phyloP scores from a whole-genome alignment of 2,113 vertebrate genomes.

The Numenius arquata region DNA sequence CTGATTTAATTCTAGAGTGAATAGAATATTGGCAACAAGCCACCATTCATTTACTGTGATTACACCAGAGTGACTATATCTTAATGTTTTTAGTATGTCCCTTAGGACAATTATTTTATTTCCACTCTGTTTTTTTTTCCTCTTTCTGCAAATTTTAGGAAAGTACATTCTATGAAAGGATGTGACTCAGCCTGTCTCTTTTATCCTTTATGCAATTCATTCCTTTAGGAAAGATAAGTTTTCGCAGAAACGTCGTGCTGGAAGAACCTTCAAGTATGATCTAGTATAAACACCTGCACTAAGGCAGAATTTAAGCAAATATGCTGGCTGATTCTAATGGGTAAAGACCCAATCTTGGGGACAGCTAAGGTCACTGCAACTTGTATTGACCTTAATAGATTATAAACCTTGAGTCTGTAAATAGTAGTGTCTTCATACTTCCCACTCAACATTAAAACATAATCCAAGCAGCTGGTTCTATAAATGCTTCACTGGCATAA shows the following conservation, averaged over 20 bases:
- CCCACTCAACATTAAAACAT: neutral
- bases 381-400: neutral
- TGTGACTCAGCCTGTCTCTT: neutral
- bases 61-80: neutral
- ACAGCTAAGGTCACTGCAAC: neutral
- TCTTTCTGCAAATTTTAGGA: neutral
- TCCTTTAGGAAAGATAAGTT: neutral
- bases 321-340: neutral
- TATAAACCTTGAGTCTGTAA: neutral
- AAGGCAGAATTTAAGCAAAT: neutral
- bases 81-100: neutral
- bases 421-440: neutral
- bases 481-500: neutral
- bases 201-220: neutral
- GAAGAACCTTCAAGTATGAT: neutral
- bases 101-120: neutral
- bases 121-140: neutral
- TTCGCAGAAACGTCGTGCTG: neutral
- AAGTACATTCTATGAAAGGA: neutral
- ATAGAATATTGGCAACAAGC: neutral
- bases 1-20: neutral
- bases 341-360: neutral
- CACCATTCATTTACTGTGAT: neutral
- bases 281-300: neutral
- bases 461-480: neutral